Percentiles rank a stretch among this genome's conserved stretches.
Conservation (phyloP, 1,140 invertebrate genomes). For the Tribolium castaneum region DNA sequence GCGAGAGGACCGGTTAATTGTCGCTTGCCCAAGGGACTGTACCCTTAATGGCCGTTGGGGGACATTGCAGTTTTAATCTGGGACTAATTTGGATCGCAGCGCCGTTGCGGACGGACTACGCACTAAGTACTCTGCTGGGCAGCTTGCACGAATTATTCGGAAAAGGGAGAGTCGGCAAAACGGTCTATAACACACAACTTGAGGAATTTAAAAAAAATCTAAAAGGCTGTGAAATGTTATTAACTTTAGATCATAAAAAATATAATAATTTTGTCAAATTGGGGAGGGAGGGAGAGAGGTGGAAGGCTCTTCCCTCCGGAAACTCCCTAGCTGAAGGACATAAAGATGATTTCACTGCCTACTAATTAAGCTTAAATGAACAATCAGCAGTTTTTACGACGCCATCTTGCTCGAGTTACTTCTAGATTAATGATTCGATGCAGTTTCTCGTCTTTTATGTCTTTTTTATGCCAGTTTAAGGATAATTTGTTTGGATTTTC, state of each 20-base stretch:
- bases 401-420: conserved; percentile 59
- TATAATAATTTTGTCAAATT: not conserved
- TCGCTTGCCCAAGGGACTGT: conserved; percentile 50
- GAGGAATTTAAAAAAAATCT: not conserved
- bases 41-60: conserved; percentile 57
- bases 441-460: conserved; percentile 34
- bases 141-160: conserved; percentile 21
- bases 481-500: conserved; percentile 50
- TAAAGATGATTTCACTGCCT: conserved; percentile 60
- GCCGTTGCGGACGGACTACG: conserved; percentile 54
- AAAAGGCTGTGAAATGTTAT: not conserved
- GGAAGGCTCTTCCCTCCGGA: not conserved
- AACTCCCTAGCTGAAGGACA: conserved; percentile 38
- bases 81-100: conserved; percentile 58
- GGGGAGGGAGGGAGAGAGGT: not conserved
- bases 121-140: conserved; percentile 54
- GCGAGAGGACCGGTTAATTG: conserved; percentile 52
- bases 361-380: conserved; percentile 62
- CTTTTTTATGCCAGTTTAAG: conserved; percentile 41
- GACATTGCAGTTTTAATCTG: conserved; percentile 60
- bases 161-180: not conserved
- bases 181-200: not conserved
- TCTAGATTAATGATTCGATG: conserved; percentile 56
- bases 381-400: conserved; percentile 61
- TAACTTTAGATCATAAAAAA: not conserved